Evolutionary conservation across 2,888 invertebrate species (phyloP).

Genomic region (Aspidiotus rigidus): DNA sequence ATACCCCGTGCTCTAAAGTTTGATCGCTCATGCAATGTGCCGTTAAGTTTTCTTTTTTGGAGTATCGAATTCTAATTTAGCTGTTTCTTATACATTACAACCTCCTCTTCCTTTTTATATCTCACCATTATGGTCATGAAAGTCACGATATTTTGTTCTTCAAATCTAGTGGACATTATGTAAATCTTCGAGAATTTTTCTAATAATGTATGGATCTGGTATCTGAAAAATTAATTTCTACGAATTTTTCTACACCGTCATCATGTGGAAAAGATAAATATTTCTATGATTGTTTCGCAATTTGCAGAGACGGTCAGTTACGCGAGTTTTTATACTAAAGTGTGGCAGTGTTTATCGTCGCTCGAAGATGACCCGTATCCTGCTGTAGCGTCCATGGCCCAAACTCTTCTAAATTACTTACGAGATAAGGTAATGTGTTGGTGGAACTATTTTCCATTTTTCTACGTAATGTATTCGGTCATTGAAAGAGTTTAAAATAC

Average conservation of each 20-base stretch:
- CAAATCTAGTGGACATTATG: too few species aligned
- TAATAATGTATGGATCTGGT: too few species aligned
- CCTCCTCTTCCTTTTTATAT: too few species aligned
- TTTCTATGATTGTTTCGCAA: background rate
- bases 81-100: too few species aligned
- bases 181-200: too few species aligned
- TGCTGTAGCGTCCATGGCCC: slow-evolving; percentile 67
- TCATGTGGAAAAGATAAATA: background rate
- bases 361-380: slow-evolving; percentile 83
- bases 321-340: slow-evolving; percentile 53
- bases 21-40: too few species aligned
- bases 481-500: background rate
- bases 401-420: slow-evolving; percentile 67
- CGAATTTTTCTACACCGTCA: background rate
- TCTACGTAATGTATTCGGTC: background rate
- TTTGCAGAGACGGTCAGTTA: slow-evolving; percentile 6
- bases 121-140: too few species aligned
- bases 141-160: too few species aligned
- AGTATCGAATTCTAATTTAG: too few species aligned
- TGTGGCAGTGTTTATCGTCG: slow-evolving; percentile 72
- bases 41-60: background rate
- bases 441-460: background rate
- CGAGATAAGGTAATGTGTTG: slow-evolving; percentile 54
- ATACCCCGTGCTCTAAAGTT: background rate
- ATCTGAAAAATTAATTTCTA: slow-evolving; percentile 13